A percentile compares a stretch with the other conserved stretches of the same genome.
Evolutionary conservation across 2,797 vertebrate genomes (phyloP).

Genomic region (Eleutherodactylus coqui): DNA sequence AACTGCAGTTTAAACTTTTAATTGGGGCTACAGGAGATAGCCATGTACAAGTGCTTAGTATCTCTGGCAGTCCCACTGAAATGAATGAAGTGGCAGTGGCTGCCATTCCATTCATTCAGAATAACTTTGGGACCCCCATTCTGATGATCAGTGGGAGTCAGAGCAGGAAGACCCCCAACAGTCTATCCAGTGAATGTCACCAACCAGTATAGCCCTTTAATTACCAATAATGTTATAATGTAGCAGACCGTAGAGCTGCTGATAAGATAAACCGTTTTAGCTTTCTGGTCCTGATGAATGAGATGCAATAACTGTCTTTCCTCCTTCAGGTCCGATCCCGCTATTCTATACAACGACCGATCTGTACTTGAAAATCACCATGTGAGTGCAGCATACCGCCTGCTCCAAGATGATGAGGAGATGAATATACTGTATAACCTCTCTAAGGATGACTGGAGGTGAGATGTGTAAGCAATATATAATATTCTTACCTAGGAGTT

Average conservation of each 20-base stretch:
- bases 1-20: no score
- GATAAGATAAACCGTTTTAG: not conserved
- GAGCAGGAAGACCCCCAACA: no score
- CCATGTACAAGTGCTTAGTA: no score
- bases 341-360: constrained; percentile 93
- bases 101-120: no score
- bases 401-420: constrained; percentile 91
- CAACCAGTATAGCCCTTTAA: no score
- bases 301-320: not conserved
- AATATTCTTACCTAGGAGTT: constrained; percentile 7
- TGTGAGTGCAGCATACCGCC: constrained; percentile 88
- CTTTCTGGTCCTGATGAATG: not conserved
- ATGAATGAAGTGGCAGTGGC: no score
- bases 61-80: no score
- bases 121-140: no score
- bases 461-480: constrained; percentile 65
- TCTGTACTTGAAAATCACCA: constrained; percentile 95
- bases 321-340: constrained; percentile 88
- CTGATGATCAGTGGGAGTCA: no score
- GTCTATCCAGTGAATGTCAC: no score
- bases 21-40: no score
- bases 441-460: constrained; percentile 97
- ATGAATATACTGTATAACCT: constrained; percentile 93
- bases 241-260: not conserved
- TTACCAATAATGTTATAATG: no score